A percentile compares a stretch with the other conserved stretches of the same genome.
phyloP scores from a whole-genome alignment of 2,888 invertebrate genomes.

The Serrognathus titanus region DNA sequence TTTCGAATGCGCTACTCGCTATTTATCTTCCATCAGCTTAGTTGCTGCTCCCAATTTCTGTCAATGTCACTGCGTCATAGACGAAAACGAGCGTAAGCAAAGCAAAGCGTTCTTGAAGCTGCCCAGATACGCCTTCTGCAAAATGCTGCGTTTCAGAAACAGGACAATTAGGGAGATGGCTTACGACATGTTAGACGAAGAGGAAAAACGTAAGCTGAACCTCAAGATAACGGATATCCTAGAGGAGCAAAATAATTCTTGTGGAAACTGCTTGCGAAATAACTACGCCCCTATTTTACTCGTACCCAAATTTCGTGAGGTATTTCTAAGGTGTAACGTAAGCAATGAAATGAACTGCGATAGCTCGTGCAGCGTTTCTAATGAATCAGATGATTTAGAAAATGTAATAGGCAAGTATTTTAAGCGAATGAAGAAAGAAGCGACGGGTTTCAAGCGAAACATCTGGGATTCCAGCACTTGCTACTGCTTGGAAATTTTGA shows the following conservation, averaged over 20 bases:
- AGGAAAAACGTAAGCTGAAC: conserved; percentile 58
- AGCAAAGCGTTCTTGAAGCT: conserved; percentile 26
- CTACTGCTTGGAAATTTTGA: conserved; percentile 34
- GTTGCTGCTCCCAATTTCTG: conserved; percentile 14
- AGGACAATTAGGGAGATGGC: conserved; percentile 52
- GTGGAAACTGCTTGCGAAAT: conserved; percentile 46
- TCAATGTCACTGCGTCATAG: conserved; percentile 43
- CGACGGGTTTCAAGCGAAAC: conserved; percentile 17
- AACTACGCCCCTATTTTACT: conserved; percentile 18
- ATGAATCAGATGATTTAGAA: conserved; percentile 11
- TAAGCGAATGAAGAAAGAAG: neutral
- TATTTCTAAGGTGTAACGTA: conserved; percentile 31
- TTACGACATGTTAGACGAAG: conserved; percentile 54
- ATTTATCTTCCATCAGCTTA: conserved; percentile 27
- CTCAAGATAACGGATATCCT: conserved; percentile 52
- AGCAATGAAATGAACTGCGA: conserved; percentile 52
- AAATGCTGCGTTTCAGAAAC: conserved; percentile 56
- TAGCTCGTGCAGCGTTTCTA: conserved; percentile 37
- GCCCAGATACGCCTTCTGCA: conserved; percentile 58
- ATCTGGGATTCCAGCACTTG: conserved; percentile 32
- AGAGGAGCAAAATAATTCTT: conserved; percentile 53
- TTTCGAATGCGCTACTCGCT: conserved; percentile 52
- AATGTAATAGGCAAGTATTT: neutral
- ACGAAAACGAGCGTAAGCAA: conserved; percentile 42
- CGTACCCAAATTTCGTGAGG: conserved; percentile 13